These are phyloP conservation scores for Maniola jurtina DNA, from an alignment of 1,140 invertebrate species.

Conservation along the genomic window DNA sequence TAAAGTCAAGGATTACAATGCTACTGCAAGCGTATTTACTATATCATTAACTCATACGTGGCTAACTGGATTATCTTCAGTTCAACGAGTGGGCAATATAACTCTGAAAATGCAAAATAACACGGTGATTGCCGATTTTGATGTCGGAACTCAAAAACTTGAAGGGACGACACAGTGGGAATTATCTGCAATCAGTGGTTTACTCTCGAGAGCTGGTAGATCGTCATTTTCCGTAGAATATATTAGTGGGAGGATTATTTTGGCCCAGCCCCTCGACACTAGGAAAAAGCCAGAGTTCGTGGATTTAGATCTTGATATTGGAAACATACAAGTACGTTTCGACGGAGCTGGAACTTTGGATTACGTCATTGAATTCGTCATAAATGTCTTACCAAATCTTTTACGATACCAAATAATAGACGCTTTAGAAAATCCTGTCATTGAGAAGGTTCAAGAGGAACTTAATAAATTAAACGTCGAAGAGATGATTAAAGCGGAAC, in stretches of 20 bases:
- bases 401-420: conserved; percentile 91
- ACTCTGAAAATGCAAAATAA: conserved; percentile 86
- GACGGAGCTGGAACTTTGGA: conserved; percentile 90
- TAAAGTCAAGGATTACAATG: conserved; percentile 84
- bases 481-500: conserved; percentile 83
- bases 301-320: conserved; percentile 87
- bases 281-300: conserved; percentile 84
- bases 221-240: conserved; percentile 88
- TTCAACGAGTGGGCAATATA: conserved; percentile 90
- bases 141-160: conserved; percentile 88
- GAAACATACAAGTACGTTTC: conserved; percentile 88
- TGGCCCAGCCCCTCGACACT: conserved; percentile 88
- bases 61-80: conserved; percentile 87
- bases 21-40: conserved; percentile 83
- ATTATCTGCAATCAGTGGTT: conserved; percentile 82
- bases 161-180: conserved; percentile 89
- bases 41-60: conserved; percentile 85
- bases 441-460: conserved; percentile 83
- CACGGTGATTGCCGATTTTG: conserved; percentile 82
- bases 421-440: conserved; percentile 86
- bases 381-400: conserved; percentile 90
- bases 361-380: conserved; percentile 86
- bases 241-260: conserved; percentile 81
- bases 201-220: conserved; percentile 84
- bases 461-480: conserved; percentile 86